Evolutionary conservation across 2,888 invertebrate species (phyloP).

Genomic region (Drosophila meridionalis): DNA sequence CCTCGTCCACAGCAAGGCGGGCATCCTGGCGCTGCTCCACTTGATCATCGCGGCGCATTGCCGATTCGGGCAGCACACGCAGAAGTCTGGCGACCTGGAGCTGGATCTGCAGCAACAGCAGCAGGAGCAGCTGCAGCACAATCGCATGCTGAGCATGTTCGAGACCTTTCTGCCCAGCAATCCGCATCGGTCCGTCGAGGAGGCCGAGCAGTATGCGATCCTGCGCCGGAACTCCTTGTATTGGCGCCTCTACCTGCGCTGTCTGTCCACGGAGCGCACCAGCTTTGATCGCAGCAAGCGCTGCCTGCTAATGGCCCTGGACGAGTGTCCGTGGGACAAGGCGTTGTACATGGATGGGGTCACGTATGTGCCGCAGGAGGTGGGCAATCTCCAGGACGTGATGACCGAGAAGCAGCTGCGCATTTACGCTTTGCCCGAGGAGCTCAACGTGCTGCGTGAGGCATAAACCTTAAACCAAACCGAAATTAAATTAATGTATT

Average conservation of each 20-base stretch:
- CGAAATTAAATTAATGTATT: background rate
- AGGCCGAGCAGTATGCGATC: constrained; percentile 48
- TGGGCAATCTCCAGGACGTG: constrained; percentile 90
- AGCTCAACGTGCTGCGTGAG: constrained; percentile 88
- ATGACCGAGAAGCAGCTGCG: constrained; percentile 91
- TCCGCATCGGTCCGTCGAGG: constrained; percentile 39
- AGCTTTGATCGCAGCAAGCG: constrained; percentile 82
- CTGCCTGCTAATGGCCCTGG: constrained; percentile 86
- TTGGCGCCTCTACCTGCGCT: constrained; percentile 88
- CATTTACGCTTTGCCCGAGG: constrained; percentile 91
- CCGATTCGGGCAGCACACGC: constrained; percentile 52
- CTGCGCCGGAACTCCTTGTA: constrained; percentile 85
- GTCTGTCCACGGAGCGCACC: constrained; percentile 84
- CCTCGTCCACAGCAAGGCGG: constrained; percentile 84
- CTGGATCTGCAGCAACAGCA: constrained; percentile 5
- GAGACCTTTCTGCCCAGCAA: constrained; percentile 65
- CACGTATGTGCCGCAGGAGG: constrained; percentile 88
- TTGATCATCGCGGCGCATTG: constrained; percentile 84
- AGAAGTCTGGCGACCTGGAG: background rate
- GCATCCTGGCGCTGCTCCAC: constrained; percentile 85
- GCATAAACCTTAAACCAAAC: background rate
- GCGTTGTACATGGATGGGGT: constrained; percentile 89
- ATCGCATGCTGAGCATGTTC: constrained; percentile 80
- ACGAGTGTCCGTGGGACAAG: constrained; percentile 89
- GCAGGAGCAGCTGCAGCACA: constrained; percentile 42